Base-by-base conservation (phyloP, 2,797 vertebrate species). In the Eulemur mongoz region DNA sequence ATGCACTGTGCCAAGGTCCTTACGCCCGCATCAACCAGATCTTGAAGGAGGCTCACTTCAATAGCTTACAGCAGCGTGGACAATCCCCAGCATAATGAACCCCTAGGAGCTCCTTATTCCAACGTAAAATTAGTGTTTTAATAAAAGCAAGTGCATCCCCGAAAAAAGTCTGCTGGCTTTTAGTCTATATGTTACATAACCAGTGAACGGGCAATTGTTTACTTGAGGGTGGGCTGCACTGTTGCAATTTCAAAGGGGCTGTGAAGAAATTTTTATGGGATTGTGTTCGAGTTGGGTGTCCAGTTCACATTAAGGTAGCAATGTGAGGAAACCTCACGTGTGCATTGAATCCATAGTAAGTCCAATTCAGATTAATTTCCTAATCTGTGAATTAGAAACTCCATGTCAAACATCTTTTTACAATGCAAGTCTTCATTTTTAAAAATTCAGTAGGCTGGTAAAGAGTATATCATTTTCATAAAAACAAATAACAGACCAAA, bases 1-100 rank as follows among this genome's bases (percentile, higher is more conserved):
- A 98, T 27, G 98, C 98, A 81, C 92, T 98, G 90, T 98, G 97
- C 98, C 98, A 98, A 98, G 98, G 98, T 93, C 99, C 99, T 89
- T 99, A 99, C 97, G 98, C 98, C 94, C 98, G 99, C 95, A 99
- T 99, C 98, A 99, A 99, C 99, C 99, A 99, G 97, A 99, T 99
- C 98, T 98, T 99, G 98, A 99, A 99, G 98, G 99, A 99, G 89
- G 99, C 99, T 70, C 99, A 99, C 98, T 99, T 99, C 97, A 98
- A 99, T 95, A 99, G 99, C 98, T 97, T 99, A 97, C 99, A 99
- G 94, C 99, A 98, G 98, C 98, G 99, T 97, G 98, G 98, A 93
- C 99, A 99, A 79, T 98, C 98, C 93, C 99, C 98, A 73, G 99
- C 99, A 98, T 99, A 99, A 98, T 99, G 98, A 98, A 93, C 97